phyloP scores from a whole-genome alignment of 2,888 invertebrate species.

The Trisateles emortualis region DNA sequence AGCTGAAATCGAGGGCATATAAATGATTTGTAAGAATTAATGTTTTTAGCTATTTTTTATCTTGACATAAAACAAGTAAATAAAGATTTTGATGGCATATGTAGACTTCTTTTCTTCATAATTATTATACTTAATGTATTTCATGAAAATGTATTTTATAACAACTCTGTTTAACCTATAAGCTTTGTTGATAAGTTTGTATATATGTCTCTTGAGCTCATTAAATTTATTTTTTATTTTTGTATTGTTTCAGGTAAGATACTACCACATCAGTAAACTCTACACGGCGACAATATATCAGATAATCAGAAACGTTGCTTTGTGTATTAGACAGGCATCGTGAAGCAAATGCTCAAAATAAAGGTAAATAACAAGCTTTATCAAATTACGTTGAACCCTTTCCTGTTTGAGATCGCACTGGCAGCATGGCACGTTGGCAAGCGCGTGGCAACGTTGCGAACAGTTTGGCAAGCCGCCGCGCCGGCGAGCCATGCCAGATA shows the following conservation, averaged over 20 bases:
- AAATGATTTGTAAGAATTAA: too few species aligned
- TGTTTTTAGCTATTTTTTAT: too few species aligned
- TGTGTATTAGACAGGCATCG: too few species aligned
- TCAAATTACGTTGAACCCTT: neutral
- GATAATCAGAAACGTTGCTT: too few species aligned
- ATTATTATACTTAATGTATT: neutral
- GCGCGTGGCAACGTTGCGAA: slow-evolving; percentile 22
- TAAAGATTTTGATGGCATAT: too few species aligned
- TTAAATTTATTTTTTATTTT: slow-evolving; percentile 1
- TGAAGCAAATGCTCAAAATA: neutral
- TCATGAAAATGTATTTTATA: too few species aligned
- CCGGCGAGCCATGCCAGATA: slow-evolving; percentile 46
- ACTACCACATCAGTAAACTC: neutral
- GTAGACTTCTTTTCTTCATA: neutral
- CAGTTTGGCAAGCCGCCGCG: slow-evolving; percentile 53
- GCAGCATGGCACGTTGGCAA: slow-evolving; percentile 7
- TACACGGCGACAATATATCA: too few species aligned
- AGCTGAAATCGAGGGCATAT: too few species aligned
- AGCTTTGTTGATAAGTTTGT: too few species aligned
- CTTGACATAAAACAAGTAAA: too few species aligned
- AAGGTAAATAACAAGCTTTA: neutral
- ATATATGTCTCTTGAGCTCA: too few species aligned
- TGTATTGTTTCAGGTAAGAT: slow-evolving; percentile 18
- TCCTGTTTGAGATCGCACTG: slow-evolving; percentile 37
- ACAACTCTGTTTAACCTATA: too few species aligned